Conservation (phyloP, 2,888 invertebrate species). For the Poecilobothrus nobilitatus region DNA sequence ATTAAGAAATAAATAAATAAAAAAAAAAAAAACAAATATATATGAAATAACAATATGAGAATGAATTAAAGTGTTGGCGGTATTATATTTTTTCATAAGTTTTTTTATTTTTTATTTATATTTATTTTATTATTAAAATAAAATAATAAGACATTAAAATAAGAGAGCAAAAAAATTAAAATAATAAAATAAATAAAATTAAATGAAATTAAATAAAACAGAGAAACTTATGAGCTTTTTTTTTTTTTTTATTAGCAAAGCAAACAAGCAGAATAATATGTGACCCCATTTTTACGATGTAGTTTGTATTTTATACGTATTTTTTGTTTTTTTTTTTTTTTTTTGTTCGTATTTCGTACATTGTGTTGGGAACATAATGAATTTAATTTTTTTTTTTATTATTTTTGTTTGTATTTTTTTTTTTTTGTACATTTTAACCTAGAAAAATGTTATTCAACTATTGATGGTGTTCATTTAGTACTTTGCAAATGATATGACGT, state of each 20-base stretch:
- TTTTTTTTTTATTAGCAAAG: constrained; percentile 6
- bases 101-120: too few relatives aligned
- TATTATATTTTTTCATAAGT: background rate
- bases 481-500: constrained; percentile 2
- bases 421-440: constrained; percentile 4
- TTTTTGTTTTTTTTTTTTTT: too few relatives aligned
- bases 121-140: background rate
- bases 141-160: too few relatives aligned
- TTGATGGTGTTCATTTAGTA: constrained; percentile 15
- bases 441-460: constrained; percentile 11
- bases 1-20: background rate
- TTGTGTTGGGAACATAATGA: background rate
- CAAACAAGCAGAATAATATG: background rate
- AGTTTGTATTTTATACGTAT: background rate
- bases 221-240: constrained; percentile 2
- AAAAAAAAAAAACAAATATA: too few relatives aligned
- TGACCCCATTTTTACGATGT: constrained; percentile 1
- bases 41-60: background rate
- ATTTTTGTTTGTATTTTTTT: background rate
- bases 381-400: background rate
- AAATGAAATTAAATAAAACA: too few relatives aligned
- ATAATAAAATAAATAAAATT: too few relatives aligned
- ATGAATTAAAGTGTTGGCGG: constrained; percentile 2
- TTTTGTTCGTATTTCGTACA: background rate
- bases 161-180: too few relatives aligned